Percentiles rank a stretch among this genome's conserved stretches.
phyloP scores from a whole-genome alignment of 2,888 invertebrate species.

The Drosophila aldrichi region DNA sequence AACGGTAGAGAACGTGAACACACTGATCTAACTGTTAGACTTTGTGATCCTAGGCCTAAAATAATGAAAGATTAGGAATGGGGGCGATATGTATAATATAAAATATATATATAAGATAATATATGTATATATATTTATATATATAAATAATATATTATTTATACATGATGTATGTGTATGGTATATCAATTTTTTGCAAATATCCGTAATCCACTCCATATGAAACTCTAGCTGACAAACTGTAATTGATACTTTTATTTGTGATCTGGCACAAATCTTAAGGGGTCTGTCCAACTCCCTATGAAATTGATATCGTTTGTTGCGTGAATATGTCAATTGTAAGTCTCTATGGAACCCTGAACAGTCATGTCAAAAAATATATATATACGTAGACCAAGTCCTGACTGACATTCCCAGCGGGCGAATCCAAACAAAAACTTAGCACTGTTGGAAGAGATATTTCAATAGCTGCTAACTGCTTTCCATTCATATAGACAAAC shows the following conservation, averaged over 20 bases:
- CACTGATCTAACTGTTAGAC: not conserved
- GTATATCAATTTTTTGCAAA: too few relatives aligned
- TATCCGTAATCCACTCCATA: too few relatives aligned
- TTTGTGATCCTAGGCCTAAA: not conserved
- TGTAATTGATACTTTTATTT: not conserved
- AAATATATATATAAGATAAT: not conserved
- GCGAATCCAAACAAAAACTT: not conserved
- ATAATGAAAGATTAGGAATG: not conserved
- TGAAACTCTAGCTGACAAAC: not conserved
- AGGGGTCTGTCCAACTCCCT: not conserved
- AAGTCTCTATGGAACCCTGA: not conserved
- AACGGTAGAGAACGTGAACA: not conserved
- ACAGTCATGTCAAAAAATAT: not conserved
- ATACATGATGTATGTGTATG: too few relatives aligned
- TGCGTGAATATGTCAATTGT: not conserved
- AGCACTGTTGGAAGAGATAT: not conserved
- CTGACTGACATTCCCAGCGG: not conserved
- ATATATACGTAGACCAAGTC: not conserved
- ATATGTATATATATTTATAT: not conserved
- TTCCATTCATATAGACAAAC: not conserved
- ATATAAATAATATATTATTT: too few relatives aligned
- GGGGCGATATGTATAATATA: not conserved
- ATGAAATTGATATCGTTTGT: not conserved
- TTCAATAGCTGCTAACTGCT: not conserved
- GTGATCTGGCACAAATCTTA: not conserved